Base-by-base conservation (phyloP, 2,113 vertebrate genomes). In the Lagenorhynchus albirostris region DNA sequence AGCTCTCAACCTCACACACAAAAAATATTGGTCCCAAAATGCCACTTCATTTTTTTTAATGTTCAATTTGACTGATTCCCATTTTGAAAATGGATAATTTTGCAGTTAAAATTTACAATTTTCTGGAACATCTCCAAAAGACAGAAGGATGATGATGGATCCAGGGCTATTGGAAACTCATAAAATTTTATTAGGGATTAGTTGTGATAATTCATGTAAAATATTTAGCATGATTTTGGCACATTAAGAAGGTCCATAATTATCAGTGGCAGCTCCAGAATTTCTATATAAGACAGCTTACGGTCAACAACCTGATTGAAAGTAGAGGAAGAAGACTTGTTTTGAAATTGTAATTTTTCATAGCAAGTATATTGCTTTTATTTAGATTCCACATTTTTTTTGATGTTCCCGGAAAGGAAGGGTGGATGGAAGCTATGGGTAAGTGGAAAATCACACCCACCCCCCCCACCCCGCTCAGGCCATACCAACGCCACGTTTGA, bases 331-430 rank as follows among this genome's bases (percentile, higher is more conserved):
- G 8, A 14, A n/a, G 21, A 29, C 25, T 67, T 68, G 29, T 90
- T 83, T 87, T 77, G 70, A 73, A 85, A 12, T 67, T 73, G 26
- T 95, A 26, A 68, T n/a, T 85, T 23, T 84, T 94, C 47, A 55
- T 65, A 93, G 18, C 29, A 83, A 38, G 5, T 11, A 12, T 29
- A 55, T 63, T 58, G 87, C 31, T 94, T 85, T 79, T 80, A 41
- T 63, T 63, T 71, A 21, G 8, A 38, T 44, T 68, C 5, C 33
- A 21, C n/a, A 3, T 50, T 50, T 67, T 8, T 41, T 74, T 76
- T 33, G 25, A 25, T 4, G 26, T 17, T 4, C 6, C 21, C 81
- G 17, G 13, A 21, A 93, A 89, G 17, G 50, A 18, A 68, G 0
- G 1, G 2, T 18, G 41, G 11, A 47, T 74, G 41, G 18, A 83